Evolutionary conservation across 2,888 invertebrate genomes (phyloP), one percentile per base, ranked within the genome.

Genomic region (Apotomis capreana): DNA sequence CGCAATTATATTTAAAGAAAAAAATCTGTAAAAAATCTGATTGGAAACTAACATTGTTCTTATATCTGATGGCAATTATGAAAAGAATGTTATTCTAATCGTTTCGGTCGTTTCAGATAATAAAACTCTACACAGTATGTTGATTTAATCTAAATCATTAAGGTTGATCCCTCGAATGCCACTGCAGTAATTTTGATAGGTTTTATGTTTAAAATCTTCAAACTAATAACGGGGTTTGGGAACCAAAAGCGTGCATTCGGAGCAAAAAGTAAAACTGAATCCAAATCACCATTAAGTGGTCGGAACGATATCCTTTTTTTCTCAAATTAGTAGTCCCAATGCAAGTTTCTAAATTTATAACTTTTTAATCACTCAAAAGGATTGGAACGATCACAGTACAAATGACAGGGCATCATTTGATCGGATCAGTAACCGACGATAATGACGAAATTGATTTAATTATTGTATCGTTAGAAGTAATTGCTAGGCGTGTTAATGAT

Each of bases 371-470:
- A 71, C 74, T 75, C 69, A 57, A 68, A 74, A 74, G 74, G 76
- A 74, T 74, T 73, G 36, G 40, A 64, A 60, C 58, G 54, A 60
- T 70, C 64, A 62, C 15, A 71, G 40, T 6, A 6, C 13, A 49
- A 6, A 49, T 79, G 83, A 82, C 81, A 84, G 78, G 81, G 79
- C 82, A 84, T 83, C 80, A 85, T 84, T 85, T 84, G 76, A 76
- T 74, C 74, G 75, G 63, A 74, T 61, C 73, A 72, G 74, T 78
- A 78, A 80, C 79, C 78, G 77, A 79, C 79, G 78, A 73, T 80
- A 81, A 83, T 80, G 74, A 80, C 78, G 78, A 76, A 77, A 76
- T 80, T 78, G 76, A 78, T 76, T 77, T 77, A 79, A 79, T 78
- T 77, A 78, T 76, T 72, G 59, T 63, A 72, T 72, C 62, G 71